These are phyloP conservation scores for Melanotaenia boesemani DNA, from an alignment of 2,797 vertebrate genomes.

Conservation along the genomic window DNA sequence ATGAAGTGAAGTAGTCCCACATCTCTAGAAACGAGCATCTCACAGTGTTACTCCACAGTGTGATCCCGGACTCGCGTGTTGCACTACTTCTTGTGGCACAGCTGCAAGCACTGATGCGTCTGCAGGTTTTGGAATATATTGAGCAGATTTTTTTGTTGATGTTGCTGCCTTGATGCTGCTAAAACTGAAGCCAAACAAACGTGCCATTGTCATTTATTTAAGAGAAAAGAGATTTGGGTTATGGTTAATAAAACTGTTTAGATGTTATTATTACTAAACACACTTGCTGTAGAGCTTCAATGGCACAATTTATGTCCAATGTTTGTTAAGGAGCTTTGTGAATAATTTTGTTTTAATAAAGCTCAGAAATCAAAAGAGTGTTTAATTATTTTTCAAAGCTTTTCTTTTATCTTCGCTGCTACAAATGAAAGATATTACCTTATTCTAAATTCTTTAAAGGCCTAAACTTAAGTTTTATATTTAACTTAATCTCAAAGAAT, in stretches of 20 bases:
- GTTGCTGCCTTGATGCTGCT: neutral
- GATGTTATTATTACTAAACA: neutral
- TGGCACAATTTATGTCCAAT: too few relatives aligned
- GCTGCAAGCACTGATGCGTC: neutral
- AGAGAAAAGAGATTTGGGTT: neutral
- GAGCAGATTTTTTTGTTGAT: neutral
- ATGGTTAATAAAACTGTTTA: neutral
- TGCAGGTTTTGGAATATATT: neutral
- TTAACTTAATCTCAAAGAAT: too few relatives aligned
- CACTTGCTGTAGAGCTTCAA: too few relatives aligned
- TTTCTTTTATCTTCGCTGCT: too few relatives aligned
- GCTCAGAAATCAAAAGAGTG: too few relatives aligned
- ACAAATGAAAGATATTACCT: too few relatives aligned
- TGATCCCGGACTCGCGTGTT: neutral
- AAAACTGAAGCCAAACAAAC: neutral
- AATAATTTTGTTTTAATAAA: too few relatives aligned
- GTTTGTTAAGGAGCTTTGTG: too few relatives aligned
- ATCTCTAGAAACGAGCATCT: neutral
- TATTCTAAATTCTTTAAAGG: too few relatives aligned
- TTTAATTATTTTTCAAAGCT: too few relatives aligned
- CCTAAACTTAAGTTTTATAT: too few relatives aligned
- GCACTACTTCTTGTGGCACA: neutral
- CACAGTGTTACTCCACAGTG: neutral
- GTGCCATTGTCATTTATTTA: neutral
- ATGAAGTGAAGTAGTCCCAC: neutral